Evolutionary conservation across 2,797 vertebrate genomes (phyloP).

Genomic region (Neosalanx taihuensis): DNA sequence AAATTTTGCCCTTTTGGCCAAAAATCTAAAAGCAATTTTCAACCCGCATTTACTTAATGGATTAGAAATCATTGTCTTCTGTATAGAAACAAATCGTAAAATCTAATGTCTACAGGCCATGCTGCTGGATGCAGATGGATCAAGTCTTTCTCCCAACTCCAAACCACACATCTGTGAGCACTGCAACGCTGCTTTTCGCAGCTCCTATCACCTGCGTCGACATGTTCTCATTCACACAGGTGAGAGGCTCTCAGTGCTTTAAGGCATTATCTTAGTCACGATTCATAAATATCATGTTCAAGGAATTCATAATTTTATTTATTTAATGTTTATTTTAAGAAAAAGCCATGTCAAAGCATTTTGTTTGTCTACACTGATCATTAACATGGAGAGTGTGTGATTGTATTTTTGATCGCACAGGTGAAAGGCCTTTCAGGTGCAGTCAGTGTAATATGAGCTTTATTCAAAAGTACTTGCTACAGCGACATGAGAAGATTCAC

Average conservation of each 20-base stretch:
- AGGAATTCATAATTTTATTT: background rate
- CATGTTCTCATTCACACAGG: constrained; percentile 99
- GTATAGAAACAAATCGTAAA: background rate
- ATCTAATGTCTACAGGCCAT: constrained; percentile 63
- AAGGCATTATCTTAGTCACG: background rate
- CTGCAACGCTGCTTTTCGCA: constrained; percentile 97
- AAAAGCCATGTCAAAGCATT: background rate
- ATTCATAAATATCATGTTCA: background rate
- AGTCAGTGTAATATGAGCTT: constrained; percentile 99
- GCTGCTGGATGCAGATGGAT: constrained; percentile 85
- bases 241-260: constrained; percentile 63
- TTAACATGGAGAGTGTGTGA: constrained; percentile 58
- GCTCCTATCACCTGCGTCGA: constrained; percentile 97
- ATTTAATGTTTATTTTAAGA: background rate
- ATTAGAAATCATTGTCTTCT: background rate
- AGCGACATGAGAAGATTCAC: constrained; percentile 98
- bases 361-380: background rate
- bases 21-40: too few relatives aligned
- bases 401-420: constrained; percentile 72
- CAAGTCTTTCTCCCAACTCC: constrained; percentile 86
- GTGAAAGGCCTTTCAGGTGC: constrained; percentile 98
- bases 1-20: too few relatives aligned
- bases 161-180: constrained; percentile 99
- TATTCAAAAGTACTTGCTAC: constrained; percentile 98
- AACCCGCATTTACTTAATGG: too few relatives aligned